phyloP scores from a whole-genome alignment of 2,797 vertebrate genomes.

The Ctenopoma kingsleyae region DNA sequence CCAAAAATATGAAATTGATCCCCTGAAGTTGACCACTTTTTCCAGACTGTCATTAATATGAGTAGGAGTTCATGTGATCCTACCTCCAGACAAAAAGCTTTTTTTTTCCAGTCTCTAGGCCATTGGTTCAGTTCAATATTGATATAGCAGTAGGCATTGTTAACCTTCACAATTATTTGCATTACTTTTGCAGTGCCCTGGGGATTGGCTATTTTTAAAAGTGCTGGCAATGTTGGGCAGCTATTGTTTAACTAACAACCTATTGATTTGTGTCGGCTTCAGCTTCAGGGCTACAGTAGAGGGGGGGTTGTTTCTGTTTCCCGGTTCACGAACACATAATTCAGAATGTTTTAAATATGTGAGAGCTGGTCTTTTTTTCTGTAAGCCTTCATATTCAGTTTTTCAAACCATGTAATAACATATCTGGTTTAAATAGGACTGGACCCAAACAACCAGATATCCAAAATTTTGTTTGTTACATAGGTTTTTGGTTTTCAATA shows the following conservation, averaged over 20 bases:
- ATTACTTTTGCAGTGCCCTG: slow-evolving; percentile 40
- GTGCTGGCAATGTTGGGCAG: slow-evolving; percentile 23
- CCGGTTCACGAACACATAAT: slow-evolving; percentile 46
- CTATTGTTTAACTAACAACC: slow-evolving; percentile 76
- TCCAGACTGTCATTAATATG: slow-evolving; percentile 3
- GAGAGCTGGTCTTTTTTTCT: not conserved
- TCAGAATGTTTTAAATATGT: slow-evolving; percentile 21
- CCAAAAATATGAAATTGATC: slow-evolving; percentile 20
- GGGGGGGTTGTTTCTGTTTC: slow-evolving; percentile 38
- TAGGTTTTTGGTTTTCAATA: no score
- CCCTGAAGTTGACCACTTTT: slow-evolving; percentile 21
- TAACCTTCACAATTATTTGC: slow-evolving; percentile 69
- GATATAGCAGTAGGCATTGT: slow-evolving; percentile 62
- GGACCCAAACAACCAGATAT: no score
- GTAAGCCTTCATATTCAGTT: slow-evolving; percentile 1
- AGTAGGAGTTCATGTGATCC: slow-evolving; percentile 20
- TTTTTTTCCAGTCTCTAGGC: slow-evolving; percentile 28
- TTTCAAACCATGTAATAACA: slow-evolving; percentile 4
- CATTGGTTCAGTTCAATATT: slow-evolving; percentile 46
- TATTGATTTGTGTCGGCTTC: slow-evolving; percentile 74
- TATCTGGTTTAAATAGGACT: not conserved
- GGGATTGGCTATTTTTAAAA: slow-evolving; percentile 68
- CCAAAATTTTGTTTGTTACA: no score
- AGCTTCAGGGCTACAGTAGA: slow-evolving; percentile 1
- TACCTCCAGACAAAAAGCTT: slow-evolving; percentile 13